phyloP scores from a whole-genome alignment of 2,888 invertebrate genomes.

The Ichneumoninae sp. region DNA sequence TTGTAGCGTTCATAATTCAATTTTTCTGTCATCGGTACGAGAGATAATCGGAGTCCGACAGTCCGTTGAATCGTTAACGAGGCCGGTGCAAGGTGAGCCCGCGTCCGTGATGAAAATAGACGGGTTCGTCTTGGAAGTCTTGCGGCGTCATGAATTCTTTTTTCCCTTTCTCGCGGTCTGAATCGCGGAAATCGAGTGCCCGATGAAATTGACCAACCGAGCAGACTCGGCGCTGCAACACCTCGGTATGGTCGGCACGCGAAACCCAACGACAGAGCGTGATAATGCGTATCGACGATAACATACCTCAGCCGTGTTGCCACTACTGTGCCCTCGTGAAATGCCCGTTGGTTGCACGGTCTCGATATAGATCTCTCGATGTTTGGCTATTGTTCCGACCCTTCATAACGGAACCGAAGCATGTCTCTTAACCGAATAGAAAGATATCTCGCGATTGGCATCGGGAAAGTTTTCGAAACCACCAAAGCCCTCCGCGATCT shows the following conservation, averaged over 20 bases:
- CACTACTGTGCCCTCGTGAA: conserved; percentile 36
- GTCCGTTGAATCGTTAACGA: not conserved
- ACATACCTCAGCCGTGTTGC: not conserved
- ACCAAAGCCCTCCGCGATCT: not conserved
- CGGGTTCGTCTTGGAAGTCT: conserved; percentile 13
- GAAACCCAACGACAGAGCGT: conserved; percentile 50
- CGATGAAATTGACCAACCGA: conserved; percentile 37
- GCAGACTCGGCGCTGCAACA: not conserved
- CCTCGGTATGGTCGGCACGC: conserved; percentile 41
- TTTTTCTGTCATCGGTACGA: conserved; percentile 1
- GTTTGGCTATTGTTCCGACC: conserved; percentile 24
- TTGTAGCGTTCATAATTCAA: not conserved
- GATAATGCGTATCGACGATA: conserved; percentile 45
- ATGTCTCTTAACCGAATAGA: conserved; percentile 5
- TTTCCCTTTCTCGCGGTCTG: conserved; percentile 20
- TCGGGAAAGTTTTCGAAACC: conserved; percentile 12
- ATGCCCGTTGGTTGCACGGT: conserved; percentile 23
- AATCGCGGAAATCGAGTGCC: conserved; percentile 27
- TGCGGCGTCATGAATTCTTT: not conserved
- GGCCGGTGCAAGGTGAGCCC: not conserved
- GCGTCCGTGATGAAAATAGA: conserved; percentile 33
- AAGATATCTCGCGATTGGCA: conserved; percentile 1
- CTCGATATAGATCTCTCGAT: conserved; percentile 45
- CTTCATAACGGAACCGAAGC: no score
- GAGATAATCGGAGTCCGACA: not conserved